phyloP scores from a whole-genome alignment of 2,113 vertebrate genomes.

The human region DNA sequence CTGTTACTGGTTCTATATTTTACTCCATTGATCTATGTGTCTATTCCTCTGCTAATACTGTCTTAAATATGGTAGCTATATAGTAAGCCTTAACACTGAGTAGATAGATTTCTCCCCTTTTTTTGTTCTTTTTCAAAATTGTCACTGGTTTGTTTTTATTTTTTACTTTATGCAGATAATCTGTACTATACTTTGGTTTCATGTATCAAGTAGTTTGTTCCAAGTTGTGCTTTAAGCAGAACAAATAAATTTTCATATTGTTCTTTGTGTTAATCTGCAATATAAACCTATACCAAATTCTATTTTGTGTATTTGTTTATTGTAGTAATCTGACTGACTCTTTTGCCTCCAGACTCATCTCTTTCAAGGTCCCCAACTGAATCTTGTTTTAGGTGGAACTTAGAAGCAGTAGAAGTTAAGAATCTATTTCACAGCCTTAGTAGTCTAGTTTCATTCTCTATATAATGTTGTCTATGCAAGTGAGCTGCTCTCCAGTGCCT shows the following conservation, averaged over 20 bases:
- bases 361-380: background rate
- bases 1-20: conserved; percentile 4
- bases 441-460: background rate
- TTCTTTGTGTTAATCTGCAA: background rate
- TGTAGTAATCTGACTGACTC: background rate
- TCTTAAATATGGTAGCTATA: background rate
- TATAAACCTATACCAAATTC: conserved; percentile 6
- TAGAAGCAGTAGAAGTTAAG: conserved; percentile 24
- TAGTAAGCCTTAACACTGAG: background rate
- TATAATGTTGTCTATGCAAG: background rate
- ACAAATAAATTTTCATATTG: background rate
- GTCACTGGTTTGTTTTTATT: background rate
- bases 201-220: conserved; percentile 16
- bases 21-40: background rate
- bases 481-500: background rate
- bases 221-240: background rate
- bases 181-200: background rate
- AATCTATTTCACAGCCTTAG: background rate
- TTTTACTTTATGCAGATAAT: conserved; percentile 19
- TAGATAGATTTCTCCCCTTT: background rate
- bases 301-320: background rate
- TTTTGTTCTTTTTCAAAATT: conserved; percentile 1
- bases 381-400: conserved; percentile 21
- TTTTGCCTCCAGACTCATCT: background rate
- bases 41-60: background rate